Conservation (phyloP, 2,888 invertebrate species). For the Spisula subtruncata region DNA sequence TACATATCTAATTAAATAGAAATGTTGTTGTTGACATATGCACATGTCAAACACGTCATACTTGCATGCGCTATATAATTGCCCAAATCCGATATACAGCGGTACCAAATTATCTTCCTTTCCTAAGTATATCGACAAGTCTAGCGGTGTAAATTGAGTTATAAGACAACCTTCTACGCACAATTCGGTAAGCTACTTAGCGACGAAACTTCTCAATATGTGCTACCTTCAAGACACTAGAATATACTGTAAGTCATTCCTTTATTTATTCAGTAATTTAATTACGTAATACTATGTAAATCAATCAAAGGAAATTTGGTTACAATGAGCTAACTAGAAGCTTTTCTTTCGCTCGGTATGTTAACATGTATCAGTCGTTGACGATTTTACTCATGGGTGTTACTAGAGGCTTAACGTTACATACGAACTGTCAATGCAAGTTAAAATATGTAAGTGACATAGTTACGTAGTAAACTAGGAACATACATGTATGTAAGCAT, state of each 20-base stretch:
- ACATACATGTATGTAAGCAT: too few relatives aligned
- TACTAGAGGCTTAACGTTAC: too few relatives aligned
- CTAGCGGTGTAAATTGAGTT: not conserved
- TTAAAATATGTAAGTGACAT: too few relatives aligned
- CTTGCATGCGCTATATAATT: too few relatives aligned
- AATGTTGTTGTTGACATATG: too few relatives aligned
- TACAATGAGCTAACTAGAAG: not conserved
- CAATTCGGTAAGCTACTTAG: not conserved
- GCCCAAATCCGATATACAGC: too few relatives aligned
- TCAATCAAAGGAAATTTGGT: not conserved
- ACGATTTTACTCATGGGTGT: too few relatives aligned
- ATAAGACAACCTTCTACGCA: not conserved
- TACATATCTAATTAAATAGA: too few relatives aligned
- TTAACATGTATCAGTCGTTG: not conserved
- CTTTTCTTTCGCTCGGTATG: too few relatives aligned
- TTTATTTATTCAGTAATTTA: not conserved
- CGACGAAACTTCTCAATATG: not conserved
- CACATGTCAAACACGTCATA: too few relatives aligned
- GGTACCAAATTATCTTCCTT: not conserved
- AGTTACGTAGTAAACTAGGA: too few relatives aligned
- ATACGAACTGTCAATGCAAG: too few relatives aligned
- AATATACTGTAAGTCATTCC: not conserved
- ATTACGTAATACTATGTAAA: not conserved
- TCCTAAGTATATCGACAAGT: not conserved
- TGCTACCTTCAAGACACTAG: not conserved